Evolutionary conservation across 2,888 invertebrate species (phyloP).

Genomic region (Aromia moschata): DNA sequence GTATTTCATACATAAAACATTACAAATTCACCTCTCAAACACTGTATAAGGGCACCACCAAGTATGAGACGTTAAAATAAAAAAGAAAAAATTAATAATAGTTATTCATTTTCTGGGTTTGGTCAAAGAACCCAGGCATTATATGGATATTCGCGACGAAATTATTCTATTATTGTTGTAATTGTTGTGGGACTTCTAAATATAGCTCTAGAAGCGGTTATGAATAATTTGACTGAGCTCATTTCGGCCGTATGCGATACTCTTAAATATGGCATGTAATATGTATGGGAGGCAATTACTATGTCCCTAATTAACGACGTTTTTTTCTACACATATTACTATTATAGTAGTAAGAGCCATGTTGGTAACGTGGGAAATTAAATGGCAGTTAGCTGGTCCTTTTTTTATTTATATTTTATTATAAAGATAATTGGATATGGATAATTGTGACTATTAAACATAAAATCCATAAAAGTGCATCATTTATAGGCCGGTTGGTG

Average conservation of each 20-base stretch:
- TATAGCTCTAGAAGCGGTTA: constrained; percentile 20
- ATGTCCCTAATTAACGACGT: background rate
- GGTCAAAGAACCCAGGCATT: constrained; percentile 25
- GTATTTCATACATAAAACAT: constrained; percentile 16
- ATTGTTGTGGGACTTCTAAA: constrained; percentile 28
- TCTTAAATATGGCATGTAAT: background rate
- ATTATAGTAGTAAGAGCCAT: background rate
- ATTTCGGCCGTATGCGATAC: constrained; percentile 1
- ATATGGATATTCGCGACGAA: constrained; percentile 24
- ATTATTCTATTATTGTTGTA: constrained; percentile 32
- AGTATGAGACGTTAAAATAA: constrained; percentile 13
- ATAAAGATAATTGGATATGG: no score
- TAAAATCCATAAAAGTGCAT: no score
- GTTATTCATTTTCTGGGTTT: constrained; percentile 25
- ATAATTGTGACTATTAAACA: no score
- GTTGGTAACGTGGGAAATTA: constrained; percentile 6
- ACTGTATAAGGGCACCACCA: constrained; percentile 16
- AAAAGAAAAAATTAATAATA: constrained; percentile 23
- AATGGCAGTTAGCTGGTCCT: background rate
- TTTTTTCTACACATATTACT: constrained; percentile 4
- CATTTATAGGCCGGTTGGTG: no score
- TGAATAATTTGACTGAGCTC: constrained; percentile 20
- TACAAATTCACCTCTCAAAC: background rate
- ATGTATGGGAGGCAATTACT: constrained; percentile 3
- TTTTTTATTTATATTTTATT: background rate